Evolutionary conservation across 2,113 vertebrate species (phyloP), one percentile per base, ranked within the genome.

Genomic region (Hyla sarda): DNA sequence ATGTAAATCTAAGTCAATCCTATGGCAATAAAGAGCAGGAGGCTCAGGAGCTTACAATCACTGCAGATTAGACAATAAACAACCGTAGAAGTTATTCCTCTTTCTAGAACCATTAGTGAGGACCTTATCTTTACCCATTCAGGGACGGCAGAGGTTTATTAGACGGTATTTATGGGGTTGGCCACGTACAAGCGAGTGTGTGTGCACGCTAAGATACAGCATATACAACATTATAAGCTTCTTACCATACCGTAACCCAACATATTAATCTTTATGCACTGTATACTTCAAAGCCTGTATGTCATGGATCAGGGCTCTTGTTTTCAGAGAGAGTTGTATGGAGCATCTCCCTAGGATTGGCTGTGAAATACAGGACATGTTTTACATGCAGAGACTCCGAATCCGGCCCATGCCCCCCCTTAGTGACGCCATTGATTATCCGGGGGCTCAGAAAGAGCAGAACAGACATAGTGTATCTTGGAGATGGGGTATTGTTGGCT

Each of bases 291-390:
- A 48, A 75, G 72, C 72, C 45, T 23, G 45, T 2, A 21, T 19
- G n/a, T 75, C 37, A 73, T 73, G 71, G 71, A 73, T 73, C 34
- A 73, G 19, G 71, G 71, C 71, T n/a, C 71, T 34, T 32, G 71
- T 45, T 41, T 41, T 73, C 37, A 45, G 37, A 5, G 23, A 11
- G 45, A 48, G 45, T 75, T 48, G 21, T 47, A 48, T 2, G 17
- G 23, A 25, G 41, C 23, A 25, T 75, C 72, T 48, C 12, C 6
- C 72, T 50, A 48, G 72, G 13, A 28, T 25, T 72, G 69, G 37
- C 34, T 72, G 5, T 34, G 37, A 19, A 41, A 41, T 47, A 23
- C 21, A 73, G 37, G 21, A 23, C 71, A n/a, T 10, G 37, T 13
- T 41, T 73, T n/a, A 37, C 17, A 71, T 19, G 67, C 32, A 71